phyloP scores from a whole-genome alignment of 2,113 vertebrate species.

The Mola mola region DNA sequence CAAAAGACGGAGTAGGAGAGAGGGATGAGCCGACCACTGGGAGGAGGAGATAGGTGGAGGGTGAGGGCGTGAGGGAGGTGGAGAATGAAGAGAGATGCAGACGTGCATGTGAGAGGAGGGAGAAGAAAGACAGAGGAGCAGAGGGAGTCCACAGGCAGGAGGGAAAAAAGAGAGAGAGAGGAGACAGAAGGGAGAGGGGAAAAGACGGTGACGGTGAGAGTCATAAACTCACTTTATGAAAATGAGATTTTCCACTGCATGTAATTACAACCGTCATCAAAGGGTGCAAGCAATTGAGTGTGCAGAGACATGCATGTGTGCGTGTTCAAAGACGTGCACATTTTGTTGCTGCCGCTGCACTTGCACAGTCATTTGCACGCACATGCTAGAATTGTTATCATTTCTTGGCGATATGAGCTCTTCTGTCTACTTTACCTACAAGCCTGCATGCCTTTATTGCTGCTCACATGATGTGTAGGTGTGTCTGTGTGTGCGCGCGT shows the following conservation, averaged over 20 bases:
- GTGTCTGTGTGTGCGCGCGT: neutral
- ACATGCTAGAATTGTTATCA: neutral
- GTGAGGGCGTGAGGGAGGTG: constrained; percentile 51
- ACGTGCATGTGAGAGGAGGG: constrained; percentile 39
- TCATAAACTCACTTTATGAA: constrained; percentile 32
- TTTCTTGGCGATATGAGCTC: constrained; percentile 34
- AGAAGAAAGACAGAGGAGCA: constrained; percentile 22
- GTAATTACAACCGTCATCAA: constrained; percentile 47
- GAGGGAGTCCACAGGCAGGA: constrained; percentile 16
- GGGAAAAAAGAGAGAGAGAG: neutral
- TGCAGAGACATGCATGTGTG: neutral
- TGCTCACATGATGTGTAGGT: neutral
- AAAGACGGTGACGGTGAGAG: neutral
- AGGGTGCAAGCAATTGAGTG: constrained; percentile 22
- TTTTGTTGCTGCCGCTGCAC: constrained; percentile 4
- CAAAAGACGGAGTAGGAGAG: constrained; percentile 72
- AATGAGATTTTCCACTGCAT: constrained; percentile 52
- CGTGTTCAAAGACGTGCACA: constrained; percentile 19
- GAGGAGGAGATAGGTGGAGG: constrained; percentile 72
- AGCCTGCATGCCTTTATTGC: constrained; percentile 2
- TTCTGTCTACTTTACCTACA: constrained; percentile 14
- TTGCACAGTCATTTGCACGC: constrained; percentile 7
- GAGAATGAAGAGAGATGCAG: constrained; percentile 37
- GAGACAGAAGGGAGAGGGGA: neutral
- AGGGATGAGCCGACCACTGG: constrained; percentile 67